These are phyloP conservation scores for Spodoptera picta DNA, from an alignment of 2,888 invertebrate genomes.

Conservation along the genomic window DNA sequence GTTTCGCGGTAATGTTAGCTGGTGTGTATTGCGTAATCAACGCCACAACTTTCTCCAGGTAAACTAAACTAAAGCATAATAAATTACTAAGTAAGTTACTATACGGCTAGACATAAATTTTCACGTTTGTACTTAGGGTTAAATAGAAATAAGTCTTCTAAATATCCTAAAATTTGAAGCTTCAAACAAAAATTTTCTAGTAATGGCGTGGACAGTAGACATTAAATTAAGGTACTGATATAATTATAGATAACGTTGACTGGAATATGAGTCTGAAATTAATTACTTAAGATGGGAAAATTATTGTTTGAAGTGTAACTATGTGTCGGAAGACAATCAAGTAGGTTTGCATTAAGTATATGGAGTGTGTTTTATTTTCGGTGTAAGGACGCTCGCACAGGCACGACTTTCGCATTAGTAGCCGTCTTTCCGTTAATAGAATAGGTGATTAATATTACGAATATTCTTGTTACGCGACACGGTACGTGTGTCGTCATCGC, in stretches of 20 bases:
- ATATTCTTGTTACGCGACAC: slow-evolving; percentile 33
- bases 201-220: slow-evolving; percentile 63
- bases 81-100: slow-evolving; percentile 61
- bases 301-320: slow-evolving; percentile 77
- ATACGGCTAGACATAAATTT: slow-evolving; percentile 72
- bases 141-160: slow-evolving; percentile 68
- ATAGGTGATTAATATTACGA: slow-evolving; percentile 35
- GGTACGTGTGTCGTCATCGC: slow-evolving; percentile 33
- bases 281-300: slow-evolving; percentile 73
- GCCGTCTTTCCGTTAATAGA: slow-evolving; percentile 35
- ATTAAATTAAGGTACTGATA: slow-evolving; percentile 75
- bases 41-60: slow-evolving; percentile 61
- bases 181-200: slow-evolving; percentile 80
- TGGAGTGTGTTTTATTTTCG: slow-evolving; percentile 41
- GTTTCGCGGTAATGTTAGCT: slow-evolving; percentile 47
- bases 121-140: slow-evolving; percentile 80
- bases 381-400: slow-evolving; percentile 29
- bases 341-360: slow-evolving; percentile 24
- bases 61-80: slow-evolving; percentile 68
- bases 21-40: slow-evolving; percentile 57
- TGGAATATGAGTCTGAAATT: slow-evolving; percentile 81
- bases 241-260: slow-evolving; percentile 72
- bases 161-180: slow-evolving; percentile 64
- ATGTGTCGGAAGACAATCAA: slow-evolving; percentile 42
- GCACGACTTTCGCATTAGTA: slow-evolving; percentile 50